Percentiles rank a stretch among this genome's conserved stretches.
Evolutionary conservation across 2,113 vertebrate genomes (phyloP).

Genomic region (Elephas maximus): DNA sequence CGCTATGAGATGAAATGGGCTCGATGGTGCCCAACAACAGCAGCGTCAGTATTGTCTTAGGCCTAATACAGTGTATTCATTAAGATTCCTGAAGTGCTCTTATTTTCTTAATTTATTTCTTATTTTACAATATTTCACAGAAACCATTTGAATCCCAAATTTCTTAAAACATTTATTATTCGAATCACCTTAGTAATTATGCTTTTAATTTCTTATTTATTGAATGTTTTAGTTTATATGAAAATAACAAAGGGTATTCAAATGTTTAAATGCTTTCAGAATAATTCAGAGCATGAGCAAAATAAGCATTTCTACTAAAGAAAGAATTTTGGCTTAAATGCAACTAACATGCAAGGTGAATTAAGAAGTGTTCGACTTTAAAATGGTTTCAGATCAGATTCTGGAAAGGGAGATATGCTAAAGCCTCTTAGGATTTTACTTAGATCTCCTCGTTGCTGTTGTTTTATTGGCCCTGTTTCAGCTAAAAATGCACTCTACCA

Average conservation of each 20-base stretch:
- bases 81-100: not conserved
- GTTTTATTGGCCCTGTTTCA: not conserved
- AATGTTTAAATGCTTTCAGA: constrained; percentile 1
- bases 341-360: not conserved
- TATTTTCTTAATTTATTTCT: not conserved
- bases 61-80: not conserved
- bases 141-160: not conserved
- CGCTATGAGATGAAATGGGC: not conserved
- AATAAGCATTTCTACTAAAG: not conserved
- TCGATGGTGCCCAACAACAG: not conserved
- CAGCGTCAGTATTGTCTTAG: not conserved
- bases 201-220: not conserved
- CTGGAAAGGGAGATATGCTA: not conserved
- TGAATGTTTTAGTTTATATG: constrained; percentile 25
- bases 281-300: constrained; percentile 13
- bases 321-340: not conserved
- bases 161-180: not conserved
- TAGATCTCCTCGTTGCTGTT: not conserved
- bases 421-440: not conserved
- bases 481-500: not conserved
- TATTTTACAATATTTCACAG: not conserved
- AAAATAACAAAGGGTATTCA: not conserved
- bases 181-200: not conserved
- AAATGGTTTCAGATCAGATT: not conserved
- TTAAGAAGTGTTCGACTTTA: not conserved